phyloP scores from a whole-genome alignment of 1,140 invertebrate genomes.

The Ceratoteleas bidentatus region DNA sequence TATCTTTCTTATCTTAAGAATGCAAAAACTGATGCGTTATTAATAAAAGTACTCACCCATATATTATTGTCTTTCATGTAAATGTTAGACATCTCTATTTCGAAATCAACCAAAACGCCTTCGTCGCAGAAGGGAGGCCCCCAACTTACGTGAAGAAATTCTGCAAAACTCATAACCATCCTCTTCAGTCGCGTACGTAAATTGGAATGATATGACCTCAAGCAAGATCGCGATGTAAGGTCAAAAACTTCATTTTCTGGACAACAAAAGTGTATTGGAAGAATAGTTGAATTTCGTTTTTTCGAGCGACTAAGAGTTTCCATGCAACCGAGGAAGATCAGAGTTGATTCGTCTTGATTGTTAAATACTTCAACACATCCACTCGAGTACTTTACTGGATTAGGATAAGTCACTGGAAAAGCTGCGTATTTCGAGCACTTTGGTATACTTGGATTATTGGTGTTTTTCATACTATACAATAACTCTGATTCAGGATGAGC shows the following conservation, averaged over 20 bases:
- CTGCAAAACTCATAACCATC: neutral
- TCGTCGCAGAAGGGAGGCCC: conserved; percentile 3
- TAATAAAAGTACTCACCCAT: too few species aligned
- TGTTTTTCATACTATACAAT: neutral
- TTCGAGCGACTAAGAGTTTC: neutral
- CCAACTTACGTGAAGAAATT: neutral
- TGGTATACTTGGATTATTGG: neutral
- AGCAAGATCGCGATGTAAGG: neutral
- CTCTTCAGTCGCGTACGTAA: neutral
- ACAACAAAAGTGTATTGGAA: neutral
- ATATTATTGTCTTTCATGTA: too few species aligned
- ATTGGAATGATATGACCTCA: neutral
- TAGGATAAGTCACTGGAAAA: neutral
- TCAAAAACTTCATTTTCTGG: conserved; percentile 5
- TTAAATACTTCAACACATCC: neutral
- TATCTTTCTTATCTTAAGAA: too few species aligned
- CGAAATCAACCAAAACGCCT: neutral
- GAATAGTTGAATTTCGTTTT: neutral
- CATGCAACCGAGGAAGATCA: neutral
- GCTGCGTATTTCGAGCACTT: neutral
- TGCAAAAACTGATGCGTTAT: too few species aligned
- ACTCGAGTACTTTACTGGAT: neutral
- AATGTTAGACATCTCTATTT: neutral
- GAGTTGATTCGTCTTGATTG: neutral
- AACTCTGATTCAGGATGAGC: neutral